Evolutionary conservation across 2,888 invertebrate genomes (phyloP).

Genomic region (Aproaerema taeniolella): DNA sequence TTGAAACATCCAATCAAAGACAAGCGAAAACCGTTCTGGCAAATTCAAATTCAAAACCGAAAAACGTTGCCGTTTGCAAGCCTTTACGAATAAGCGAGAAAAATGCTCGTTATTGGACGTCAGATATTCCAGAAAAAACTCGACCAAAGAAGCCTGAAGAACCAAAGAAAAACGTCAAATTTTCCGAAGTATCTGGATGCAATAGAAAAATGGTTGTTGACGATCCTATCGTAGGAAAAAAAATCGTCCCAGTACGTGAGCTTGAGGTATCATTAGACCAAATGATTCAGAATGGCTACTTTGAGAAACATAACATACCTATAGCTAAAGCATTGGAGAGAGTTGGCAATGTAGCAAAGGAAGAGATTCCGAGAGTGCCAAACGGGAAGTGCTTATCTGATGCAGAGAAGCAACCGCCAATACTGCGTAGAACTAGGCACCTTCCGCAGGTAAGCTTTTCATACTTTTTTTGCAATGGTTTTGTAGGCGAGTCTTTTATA

Average conservation of each 20-base stretch:
- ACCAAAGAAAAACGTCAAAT: constrained; percentile 67
- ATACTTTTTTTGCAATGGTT: not conserved
- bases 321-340: constrained; percentile 44
- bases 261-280: constrained; percentile 69
- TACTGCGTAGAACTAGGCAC: constrained; percentile 50
- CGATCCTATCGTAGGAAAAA: constrained; percentile 59
- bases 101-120: constrained; percentile 64
- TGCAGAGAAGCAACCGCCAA: constrained; percentile 36
- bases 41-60: constrained; percentile 29
- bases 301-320: constrained; percentile 68
- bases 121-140: constrained; percentile 44
- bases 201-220: constrained; percentile 66
- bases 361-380: constrained; percentile 42
- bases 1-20: no score
- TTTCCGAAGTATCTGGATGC: constrained; percentile 70
- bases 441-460: constrained; percentile 55
- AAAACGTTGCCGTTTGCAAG: constrained; percentile 66
- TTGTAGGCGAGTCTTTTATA: no score
- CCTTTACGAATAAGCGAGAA: constrained; percentile 58
- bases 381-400: constrained; percentile 61
- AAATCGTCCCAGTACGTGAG: constrained; percentile 66
- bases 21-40: no score
- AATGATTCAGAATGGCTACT: constrained; percentile 72
- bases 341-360: constrained; percentile 25
- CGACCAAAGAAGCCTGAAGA: constrained; percentile 54